Conservation (phyloP, 2,113 vertebrate genomes). For the Lampris incognitus region DNA sequence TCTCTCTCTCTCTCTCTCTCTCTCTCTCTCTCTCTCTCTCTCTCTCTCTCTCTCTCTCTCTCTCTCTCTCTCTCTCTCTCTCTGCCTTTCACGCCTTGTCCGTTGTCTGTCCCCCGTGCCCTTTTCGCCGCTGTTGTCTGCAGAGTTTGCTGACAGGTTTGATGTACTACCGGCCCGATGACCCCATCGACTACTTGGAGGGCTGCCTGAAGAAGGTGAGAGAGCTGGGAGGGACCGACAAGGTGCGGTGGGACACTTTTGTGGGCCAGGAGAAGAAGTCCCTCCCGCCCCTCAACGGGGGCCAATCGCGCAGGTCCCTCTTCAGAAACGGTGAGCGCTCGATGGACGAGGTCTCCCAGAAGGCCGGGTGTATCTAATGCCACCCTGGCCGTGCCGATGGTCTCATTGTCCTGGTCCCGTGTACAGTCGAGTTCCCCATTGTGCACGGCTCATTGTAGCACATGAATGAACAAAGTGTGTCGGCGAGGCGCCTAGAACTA, state of each 20-base stretch:
- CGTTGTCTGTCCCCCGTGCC: not conserved
- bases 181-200: conserved; percentile 97
- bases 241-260: conserved; percentile 97
- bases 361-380: no score
- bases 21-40: not conserved
- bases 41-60: not conserved
- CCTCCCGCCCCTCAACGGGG: conserved; percentile 93
- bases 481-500: no score
- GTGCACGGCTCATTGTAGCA: no score
- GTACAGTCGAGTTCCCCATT: no score
- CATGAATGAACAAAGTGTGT: no score
- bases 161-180: conserved; percentile 96
- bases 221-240: conserved; percentile 93
- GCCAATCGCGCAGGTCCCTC: conserved; percentile 92
- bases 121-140: conserved; percentile 40
- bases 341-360: no score
- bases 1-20: not conserved
- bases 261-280: conserved; percentile 96
- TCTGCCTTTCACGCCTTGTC: not conserved
- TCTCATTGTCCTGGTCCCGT: not conserved
- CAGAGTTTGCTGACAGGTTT: conserved; percentile 97
- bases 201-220: conserved; percentile 92
- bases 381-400: not conserved
- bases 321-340: conserved; percentile 91
- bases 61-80: not conserved